Evolutionary conservation across 2,888 invertebrate species (phyloP), one percentile per base, ranked within the genome.

Genomic region (Tachina fera): DNA sequence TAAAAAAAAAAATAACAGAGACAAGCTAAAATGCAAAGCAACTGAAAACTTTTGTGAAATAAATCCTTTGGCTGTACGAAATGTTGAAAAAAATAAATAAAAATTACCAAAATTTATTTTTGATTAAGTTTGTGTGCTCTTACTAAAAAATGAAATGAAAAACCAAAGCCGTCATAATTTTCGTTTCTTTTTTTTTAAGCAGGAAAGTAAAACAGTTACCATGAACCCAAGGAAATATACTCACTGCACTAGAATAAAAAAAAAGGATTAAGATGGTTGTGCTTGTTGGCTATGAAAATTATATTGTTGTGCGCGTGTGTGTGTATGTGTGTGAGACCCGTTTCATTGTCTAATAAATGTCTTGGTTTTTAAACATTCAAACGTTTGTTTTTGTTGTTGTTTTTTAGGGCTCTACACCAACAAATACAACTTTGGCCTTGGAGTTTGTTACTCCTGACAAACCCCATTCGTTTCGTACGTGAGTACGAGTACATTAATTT

Each of bases 261-360:
- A 79, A 79, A 79, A 65, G 85, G 85, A 86, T 86, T 86, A 86
- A 79, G 65, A 71, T 47, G 58, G 39, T 56, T 85, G 82, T 77
- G 67, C 71, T 80, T 67, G 80, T 39, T 75, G 56, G 49, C 45
- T 68, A 16, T 31, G 16, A 68, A 61, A 47, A 6, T n/a, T 43
- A 47, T 67, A 56, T 76, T 39, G 14, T 43, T 70, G 71, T 16
- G 0, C 58, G 19, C 56, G 9, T 19, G 43, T 53, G 8, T 43
- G 74, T 58, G 0, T 77, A 13, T n/a, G 19, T 41, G 63, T 41
- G 63, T 60, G 67, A 19, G 75, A 86, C 71, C 82, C 63, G 43
- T 56, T 85, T 82, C 82, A 82, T 83, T 86, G 82, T 85, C 78
- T 82, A 75, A 82, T 82, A 78, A 70, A 63, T 74, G 78, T 83